Percentiles rank a stretch among this genome's conserved stretches.
Conservation (phyloP, 2,113 vertebrate genomes). For the Plotosus lineatus region DNA sequence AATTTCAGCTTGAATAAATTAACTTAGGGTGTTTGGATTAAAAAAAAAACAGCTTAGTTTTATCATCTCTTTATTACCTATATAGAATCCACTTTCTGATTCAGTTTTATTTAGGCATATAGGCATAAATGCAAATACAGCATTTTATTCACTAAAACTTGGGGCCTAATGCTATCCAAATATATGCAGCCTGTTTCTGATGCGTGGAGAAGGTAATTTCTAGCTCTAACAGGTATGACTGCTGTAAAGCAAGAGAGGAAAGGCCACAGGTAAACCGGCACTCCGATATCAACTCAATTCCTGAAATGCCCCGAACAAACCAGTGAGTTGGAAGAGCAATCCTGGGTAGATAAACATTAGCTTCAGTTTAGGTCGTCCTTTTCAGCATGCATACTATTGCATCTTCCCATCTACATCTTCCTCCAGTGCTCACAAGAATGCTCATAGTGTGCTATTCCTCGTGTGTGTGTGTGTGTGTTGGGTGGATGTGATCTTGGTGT, state of each 20-base stretch:
- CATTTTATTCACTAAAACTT: conserved; percentile 39
- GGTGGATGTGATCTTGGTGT: too few relatives aligned
- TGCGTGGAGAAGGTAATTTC: conserved; percentile 69
- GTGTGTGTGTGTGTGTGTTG: not conserved
- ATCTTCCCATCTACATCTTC: conserved; percentile 32
- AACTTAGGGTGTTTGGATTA: conserved; percentile 8
- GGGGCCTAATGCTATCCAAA: conserved; percentile 64
- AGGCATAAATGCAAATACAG: not conserved
- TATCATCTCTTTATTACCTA: conserved; percentile 16
- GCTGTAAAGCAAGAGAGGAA: conserved; percentile 44
- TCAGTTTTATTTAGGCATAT: not conserved
- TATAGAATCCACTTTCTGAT: conserved; percentile 1
- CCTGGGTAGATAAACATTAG: conserved; percentile 36
- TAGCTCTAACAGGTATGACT: conserved; percentile 74
- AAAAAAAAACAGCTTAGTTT: conserved; percentile 16
- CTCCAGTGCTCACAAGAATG: conserved; percentile 24
- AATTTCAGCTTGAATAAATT: conserved; percentile 9
- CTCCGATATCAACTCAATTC: conserved; percentile 30
- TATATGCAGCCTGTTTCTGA: conserved; percentile 61
- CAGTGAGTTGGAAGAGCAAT: conserved; percentile 15
- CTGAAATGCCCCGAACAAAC: conserved; percentile 45
- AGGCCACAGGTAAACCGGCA: conserved; percentile 26
- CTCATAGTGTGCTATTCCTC: not conserved
- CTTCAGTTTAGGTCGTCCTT: conserved; percentile 38
- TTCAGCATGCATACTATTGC: not conserved